phyloP scores from a whole-genome alignment of 2,888 invertebrate species.

The Calameuta filiformis region DNA sequence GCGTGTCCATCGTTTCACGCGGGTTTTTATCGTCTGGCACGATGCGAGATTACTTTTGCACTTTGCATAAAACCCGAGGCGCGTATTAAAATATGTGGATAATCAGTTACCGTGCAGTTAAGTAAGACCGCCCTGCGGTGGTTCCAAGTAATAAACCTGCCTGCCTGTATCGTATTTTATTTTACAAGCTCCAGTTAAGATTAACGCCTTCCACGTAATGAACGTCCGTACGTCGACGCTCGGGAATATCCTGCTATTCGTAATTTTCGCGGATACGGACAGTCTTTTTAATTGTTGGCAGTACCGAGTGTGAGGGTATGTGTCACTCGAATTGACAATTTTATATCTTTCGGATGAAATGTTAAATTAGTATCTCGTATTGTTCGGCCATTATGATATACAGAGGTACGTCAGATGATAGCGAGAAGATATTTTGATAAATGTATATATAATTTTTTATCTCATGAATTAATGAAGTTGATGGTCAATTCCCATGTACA shows the following conservation, averaged over 20 bases:
- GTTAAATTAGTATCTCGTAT: no score
- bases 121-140: slow-evolving; percentile 15
- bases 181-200: background rate
- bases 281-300: background rate
- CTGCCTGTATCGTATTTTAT: slow-evolving; percentile 3
- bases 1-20: background rate
- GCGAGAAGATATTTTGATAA: no score
- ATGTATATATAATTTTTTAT: background rate
- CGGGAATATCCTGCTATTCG: background rate
- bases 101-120: slow-evolving; percentile 7
- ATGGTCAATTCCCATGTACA: background rate
- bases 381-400: no score
- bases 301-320: rapidly evolving
- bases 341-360: background rate
- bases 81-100: slow-evolving; percentile 9
- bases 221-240: background rate
- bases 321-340: background rate
- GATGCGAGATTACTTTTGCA: slow-evolving; percentile 1
- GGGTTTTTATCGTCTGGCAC: background rate
- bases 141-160: slow-evolving; percentile 16
- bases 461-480: background rate
- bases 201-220: background rate
- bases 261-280: background rate
- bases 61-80: slow-evolving; percentile 6
- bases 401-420: no score